Evolutionary conservation across 2,797 vertebrate species (phyloP), one percentile per base, ranked within the genome.

Genomic region (Erpetoichthys calabaricus): DNA sequence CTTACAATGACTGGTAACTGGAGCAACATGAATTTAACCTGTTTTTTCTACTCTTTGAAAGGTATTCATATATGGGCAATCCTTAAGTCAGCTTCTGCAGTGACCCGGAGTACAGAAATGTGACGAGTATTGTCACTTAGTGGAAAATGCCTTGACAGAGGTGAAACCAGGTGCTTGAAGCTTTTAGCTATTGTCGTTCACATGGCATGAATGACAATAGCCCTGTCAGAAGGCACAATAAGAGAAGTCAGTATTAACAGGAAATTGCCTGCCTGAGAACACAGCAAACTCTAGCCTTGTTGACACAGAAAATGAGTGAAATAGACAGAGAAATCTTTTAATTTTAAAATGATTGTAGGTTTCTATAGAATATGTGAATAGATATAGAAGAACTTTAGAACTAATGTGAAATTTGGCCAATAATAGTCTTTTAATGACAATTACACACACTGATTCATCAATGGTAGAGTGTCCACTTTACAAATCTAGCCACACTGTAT

Each of bases 101-200:
- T 54, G 53, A 54, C 53, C 53, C 53, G 1, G 41, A 42, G 41
- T 7, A n/a, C 1, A 43, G 41, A 42, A 54, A 54, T 54, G 6
- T 5, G 53, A 41, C 5, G 8, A 43, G 42, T 5, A 42, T 6
- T 54, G 53, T 54, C 53, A 54, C 41, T 54, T 43, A 54, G 41
- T 54, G 8, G 5, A 7, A 43, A 54, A 54, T 54, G 53, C 5
- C 41, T 42, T 54, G 41, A 43, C 5, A 54, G 53, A 54, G 53
- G 53, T 54, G 53, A 8, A 43, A 7, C 53, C 53, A 54, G 53
- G 53, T 54, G 53, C 53, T 54, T 43, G 44, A 5, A 7, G 42
- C 10, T 54, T 54, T 54, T 43, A 7, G 53, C 53, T 54, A 42
- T 54, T 54, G 53, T 43, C 4, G 41, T 42, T 42, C 53, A 8